Base-by-base conservation (phyloP, 2,888 invertebrate species). In the Chrysina gloriosa region DNA sequence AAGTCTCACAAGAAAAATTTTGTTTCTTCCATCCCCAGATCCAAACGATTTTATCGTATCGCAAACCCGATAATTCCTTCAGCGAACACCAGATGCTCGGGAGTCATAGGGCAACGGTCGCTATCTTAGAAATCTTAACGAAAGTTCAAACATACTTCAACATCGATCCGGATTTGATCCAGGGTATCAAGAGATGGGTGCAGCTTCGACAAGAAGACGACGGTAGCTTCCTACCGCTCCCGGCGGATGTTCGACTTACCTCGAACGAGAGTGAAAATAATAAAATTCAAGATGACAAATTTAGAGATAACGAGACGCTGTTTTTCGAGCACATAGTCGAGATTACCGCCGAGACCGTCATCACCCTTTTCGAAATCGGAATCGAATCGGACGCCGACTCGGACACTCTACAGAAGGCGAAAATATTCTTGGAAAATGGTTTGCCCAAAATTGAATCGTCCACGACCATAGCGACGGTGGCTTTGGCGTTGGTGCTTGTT, bases 61-160 rank as follows among this genome's bases (percentile, higher is more conserved):
- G 88, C 5, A 89, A 88, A 77, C 84, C 81, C n/a, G 89, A 90
- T 77, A 88, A 88, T 72, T 89, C 89, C 0, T 90, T 90, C 78
- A 89, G 89, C 66, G 89, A 90, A 67, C 89, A 89, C 70, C 89
- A 87, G 69, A 86, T 86, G 74, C 84, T 89, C 76, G 87, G 86
- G 67, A 89, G 89, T 72, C 89, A 89, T 71, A 80, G 86, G 68
- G 85, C 86, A 0, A 89, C 89, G 0, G 85, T 89, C 1, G 85
- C 86, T 73, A 87, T 87, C 11, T 77, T 90, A 4, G 88, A 89
- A 77, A 87, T 88, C 2, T 80, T 90, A 0, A 84, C 86, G 1
- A 87, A 87, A 78, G 86, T 88, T 19, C 89, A 89, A 76, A 84
- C 86, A 0, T 87, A 88, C 78, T 87, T 88, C 72, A 87, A 86